Conservation (phyloP, 2,888 invertebrate genomes). For the Rotaria sp. region DNA sequence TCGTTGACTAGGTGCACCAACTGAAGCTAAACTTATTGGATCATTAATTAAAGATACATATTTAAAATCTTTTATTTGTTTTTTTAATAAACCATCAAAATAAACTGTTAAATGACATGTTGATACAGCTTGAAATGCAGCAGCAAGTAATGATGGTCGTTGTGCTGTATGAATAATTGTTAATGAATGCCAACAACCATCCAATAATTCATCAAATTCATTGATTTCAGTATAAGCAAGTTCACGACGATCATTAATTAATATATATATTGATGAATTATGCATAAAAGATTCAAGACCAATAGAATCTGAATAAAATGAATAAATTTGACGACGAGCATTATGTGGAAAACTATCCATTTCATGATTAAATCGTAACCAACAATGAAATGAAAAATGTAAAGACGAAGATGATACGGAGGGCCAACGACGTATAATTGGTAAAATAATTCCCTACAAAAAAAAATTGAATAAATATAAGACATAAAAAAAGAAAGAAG, state of each 20-base stretch:
- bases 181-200: slow-evolving; percentile 37
- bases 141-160: slow-evolving; percentile 16
- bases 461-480: neutral
- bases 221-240: slow-evolving; percentile 31
- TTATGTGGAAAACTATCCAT: slow-evolving; percentile 1
- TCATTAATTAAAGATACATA: neutral
- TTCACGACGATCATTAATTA: slow-evolving; percentile 30
- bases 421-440: neutral
- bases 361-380: slow-evolving; percentile 29
- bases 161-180: slow-evolving; percentile 33
- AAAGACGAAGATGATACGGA: neutral
- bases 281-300: slow-evolving; percentile 38
- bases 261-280: slow-evolving; percentile 25
- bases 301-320: slow-evolving; percentile 35
- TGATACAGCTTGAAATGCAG: slow-evolving; percentile 6
- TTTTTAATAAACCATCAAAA: slow-evolving; percentile 36
- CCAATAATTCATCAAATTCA: slow-evolving; percentile 34
- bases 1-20: slow-evolving; percentile 10
- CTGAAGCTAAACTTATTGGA: neutral
- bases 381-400: slow-evolving; percentile 36
- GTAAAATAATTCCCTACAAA: neutral
- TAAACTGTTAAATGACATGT: slow-evolving; percentile 20
- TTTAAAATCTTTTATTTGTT: slow-evolving; percentile 36
- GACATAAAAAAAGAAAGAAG: neutral
- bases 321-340: slow-evolving; percentile 38